Evolutionary conservation across 2,888 invertebrate genomes (phyloP), one percentile per base, ranked within the genome.

Genomic region (Atethmia centrago): DNA sequence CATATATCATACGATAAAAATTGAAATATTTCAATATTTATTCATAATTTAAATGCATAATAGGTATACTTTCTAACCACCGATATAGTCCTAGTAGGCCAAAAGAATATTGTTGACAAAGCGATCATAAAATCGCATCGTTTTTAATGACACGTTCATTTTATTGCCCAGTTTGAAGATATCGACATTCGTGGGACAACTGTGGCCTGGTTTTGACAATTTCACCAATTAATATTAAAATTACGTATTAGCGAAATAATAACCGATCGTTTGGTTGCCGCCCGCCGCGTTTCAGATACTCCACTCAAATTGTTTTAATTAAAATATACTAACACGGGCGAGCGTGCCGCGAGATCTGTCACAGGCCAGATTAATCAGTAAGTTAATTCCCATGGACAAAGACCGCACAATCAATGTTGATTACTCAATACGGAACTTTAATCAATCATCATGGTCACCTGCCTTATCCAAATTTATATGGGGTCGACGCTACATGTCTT

Each of bases 211-310:
- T 76, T 87, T 64, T 76, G 47, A 74, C 65, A 82, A 85, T 87
- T 82, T 85, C 81, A 74, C 84, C 79, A 79, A 85, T 87, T 84
- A 85, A 85, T 88, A 88, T 83, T 77, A 72, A 82, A 87, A 80
- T 58, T 71, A 40, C 40, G 62, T 71, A 73, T 74, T 78, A 84
- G 84, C 76, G 58, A 76, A 84, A 82, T 79, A 71, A 80, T 77
- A 36, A 73, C 67, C 40, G 51, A 70, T 70, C 47, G 31, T 64
- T 63, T 51, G 10, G 68, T 40, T 28, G 51, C 69, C 87, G 77
- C 77, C 87, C 79, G 80, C 59, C 71, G 85, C 64, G 78, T 55
- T 73, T 72, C 16, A 80, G 74, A 81, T 72, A 71, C 65, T 71
- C 71, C 42, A 61, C 61, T 66, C 61, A 64, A 77, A 56, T 75